A percentile compares a stretch with the other conserved stretches of the same genome.
Conservation (phyloP, 2,888 invertebrate species). For the Carabus problematicus region DNA sequence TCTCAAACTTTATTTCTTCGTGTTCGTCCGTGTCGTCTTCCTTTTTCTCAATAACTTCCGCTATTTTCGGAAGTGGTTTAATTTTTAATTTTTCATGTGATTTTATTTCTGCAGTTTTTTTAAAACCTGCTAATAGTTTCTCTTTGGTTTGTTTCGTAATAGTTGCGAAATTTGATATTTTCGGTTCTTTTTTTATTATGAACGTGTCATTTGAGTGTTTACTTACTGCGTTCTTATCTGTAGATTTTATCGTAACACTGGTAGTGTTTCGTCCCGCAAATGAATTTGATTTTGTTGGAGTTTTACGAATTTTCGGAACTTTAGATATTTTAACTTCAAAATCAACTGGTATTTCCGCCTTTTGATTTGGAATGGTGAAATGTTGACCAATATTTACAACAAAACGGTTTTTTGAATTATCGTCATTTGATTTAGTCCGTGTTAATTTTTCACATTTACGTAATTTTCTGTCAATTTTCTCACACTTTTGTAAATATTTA, state of each 20-base stretch:
- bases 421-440: constrained; percentile 46
- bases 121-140: constrained; percentile 33
- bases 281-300: constrained; percentile 18
- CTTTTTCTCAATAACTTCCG: constrained; percentile 36
- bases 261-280: constrained; percentile 28
- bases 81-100: constrained; percentile 14
- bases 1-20: constrained; percentile 36
- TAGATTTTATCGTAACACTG: constrained; percentile 13
- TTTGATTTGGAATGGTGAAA: constrained; percentile 56
- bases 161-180: constrained; percentile 22
- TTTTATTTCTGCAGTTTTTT: constrained; percentile 20
- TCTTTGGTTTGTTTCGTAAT: constrained; percentile 37
- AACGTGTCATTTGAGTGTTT: background rate
- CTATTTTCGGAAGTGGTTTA: constrained; percentile 28
- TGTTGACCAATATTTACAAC: constrained; percentile 59
- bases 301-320: constrained; percentile 51
- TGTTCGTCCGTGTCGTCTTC: constrained; percentile 34
- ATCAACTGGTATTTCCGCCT: constrained; percentile 54
- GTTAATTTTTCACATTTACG: constrained; percentile 59
- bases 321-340: constrained; percentile 59
- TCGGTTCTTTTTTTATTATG: constrained; percentile 1
- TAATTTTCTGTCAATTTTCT: constrained; percentile 74
- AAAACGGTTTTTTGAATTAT: constrained; percentile 53
- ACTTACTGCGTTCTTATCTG: background rate
- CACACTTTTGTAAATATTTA: constrained; percentile 73